Evolutionary conservation across 2,888 invertebrate species (phyloP).

Genomic region (Callyntrura guangdongensis): DNA sequence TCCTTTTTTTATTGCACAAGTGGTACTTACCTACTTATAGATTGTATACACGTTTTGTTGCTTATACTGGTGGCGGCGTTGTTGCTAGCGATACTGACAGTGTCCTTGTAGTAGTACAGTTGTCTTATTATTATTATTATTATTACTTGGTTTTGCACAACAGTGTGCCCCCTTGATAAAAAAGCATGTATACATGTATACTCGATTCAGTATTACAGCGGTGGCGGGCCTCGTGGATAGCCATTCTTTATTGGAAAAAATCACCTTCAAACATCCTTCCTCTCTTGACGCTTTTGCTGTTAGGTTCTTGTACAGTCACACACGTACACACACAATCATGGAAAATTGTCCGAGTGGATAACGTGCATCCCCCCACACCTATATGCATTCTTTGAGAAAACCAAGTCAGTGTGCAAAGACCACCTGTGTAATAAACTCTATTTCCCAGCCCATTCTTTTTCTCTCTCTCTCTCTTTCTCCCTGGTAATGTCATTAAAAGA

Average conservation of each 20-base stretch:
- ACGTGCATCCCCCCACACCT: neutral
- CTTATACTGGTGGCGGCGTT: neutral
- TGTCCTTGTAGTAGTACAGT: conserved; percentile 54
- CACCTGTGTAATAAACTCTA: conserved; percentile 48
- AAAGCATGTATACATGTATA: neutral
- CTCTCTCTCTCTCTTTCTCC: conserved; percentile 29
- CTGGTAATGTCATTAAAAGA: conserved; percentile 52
- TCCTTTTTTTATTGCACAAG: conserved; percentile 28
- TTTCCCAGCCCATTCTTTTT: neutral
- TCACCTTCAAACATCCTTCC: conserved; percentile 61
- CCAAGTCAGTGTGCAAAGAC: conserved; percentile 31
- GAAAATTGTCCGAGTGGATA: conserved; percentile 17
- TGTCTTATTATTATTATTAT: conserved; percentile 39
- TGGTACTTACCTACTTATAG: neutral
- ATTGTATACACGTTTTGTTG: conserved; percentile 26
- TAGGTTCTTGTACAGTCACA: neutral
- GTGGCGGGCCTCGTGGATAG: neutral
- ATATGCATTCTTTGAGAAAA: conserved; percentile 3
- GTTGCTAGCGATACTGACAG: conserved; percentile 10
- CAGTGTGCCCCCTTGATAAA: neutral
- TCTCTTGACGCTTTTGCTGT: neutral
- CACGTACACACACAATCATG: neutral
- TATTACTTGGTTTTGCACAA: conserved; percentile 17
- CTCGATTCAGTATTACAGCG: neutral
- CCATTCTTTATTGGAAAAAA: conserved; percentile 29